phyloP scores from a whole-genome alignment of 2,888 invertebrate genomes.

The Sinhomidia bicolor region DNA sequence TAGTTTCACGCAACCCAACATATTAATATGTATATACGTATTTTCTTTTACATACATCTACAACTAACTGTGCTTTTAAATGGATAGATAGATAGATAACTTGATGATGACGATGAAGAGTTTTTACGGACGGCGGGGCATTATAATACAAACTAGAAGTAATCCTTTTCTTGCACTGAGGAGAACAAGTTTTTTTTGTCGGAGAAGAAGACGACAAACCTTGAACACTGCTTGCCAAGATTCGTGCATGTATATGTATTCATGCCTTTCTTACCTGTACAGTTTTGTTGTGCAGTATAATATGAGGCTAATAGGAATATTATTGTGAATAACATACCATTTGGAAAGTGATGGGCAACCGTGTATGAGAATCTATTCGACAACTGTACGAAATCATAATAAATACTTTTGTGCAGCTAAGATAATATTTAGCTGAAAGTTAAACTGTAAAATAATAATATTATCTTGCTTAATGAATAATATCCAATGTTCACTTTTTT shows the following conservation, averaged over 20 bases:
- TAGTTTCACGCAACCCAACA: background rate
- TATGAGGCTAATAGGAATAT: background rate
- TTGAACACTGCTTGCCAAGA: background rate
- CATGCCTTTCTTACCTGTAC: background rate
- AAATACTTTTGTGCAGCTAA: too few relatives aligned
- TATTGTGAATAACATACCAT: background rate
- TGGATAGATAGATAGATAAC: background rate
- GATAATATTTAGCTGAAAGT: too few relatives aligned
- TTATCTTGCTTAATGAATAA: too few relatives aligned
- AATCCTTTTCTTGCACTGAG: background rate
- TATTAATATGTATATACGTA: background rate
- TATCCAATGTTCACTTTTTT: too few relatives aligned
- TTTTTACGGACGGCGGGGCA: slow-evolving; percentile 67
- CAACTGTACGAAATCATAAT: too few relatives aligned
- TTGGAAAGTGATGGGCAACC: background rate
- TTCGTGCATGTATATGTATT: background rate
- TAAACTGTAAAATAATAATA: too few relatives aligned
- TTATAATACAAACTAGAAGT: slow-evolving; percentile 58
- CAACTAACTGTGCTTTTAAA: background rate
- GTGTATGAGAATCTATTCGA: background rate
- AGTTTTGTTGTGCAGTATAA: background rate
- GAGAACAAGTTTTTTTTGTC: background rate
- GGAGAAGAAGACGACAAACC: background rate
- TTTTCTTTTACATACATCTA: too few relatives aligned
- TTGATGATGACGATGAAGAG: too few relatives aligned